These are phyloP conservation scores for Porites evermanni DNA, from an alignment of 92 coral and sea anemone species.

Conservation along the genomic window DNA sequence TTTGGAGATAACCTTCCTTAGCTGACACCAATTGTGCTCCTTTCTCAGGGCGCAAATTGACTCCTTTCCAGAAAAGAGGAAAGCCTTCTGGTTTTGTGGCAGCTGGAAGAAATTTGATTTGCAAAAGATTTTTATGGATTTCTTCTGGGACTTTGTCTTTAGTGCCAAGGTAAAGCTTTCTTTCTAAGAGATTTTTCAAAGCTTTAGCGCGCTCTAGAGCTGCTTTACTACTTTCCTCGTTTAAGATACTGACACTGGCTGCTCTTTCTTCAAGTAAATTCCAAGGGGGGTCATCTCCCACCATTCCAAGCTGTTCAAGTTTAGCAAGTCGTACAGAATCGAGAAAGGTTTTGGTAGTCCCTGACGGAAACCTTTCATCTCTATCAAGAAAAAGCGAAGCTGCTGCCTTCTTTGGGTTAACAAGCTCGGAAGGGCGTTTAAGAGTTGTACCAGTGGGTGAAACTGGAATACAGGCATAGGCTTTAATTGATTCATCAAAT, in stretches of 20 bases:
- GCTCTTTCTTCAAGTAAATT: constrained; percentile 77
- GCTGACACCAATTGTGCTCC: constrained; percentile 54
- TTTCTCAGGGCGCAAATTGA: neutral
- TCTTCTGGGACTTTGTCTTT: neutral
- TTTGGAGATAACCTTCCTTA: constrained; percentile 51
- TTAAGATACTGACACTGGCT: constrained; percentile 42
- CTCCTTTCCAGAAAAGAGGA: constrained; percentile 76
- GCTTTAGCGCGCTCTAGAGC: constrained; percentile 57
- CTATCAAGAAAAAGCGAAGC: constrained; percentile 63
- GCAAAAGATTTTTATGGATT: neutral
- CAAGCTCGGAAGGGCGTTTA: constrained; percentile 55
- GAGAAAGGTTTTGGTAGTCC: constrained; percentile 48
- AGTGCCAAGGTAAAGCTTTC: constrained; percentile 5
- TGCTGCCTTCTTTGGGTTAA: constrained; percentile 63
- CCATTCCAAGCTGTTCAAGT: constrained; percentile 80
- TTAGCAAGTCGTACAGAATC: constrained; percentile 47
- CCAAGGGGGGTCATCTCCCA: constrained; percentile 74
- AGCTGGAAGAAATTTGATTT: constrained; percentile 61
- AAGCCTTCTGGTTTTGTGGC: constrained; percentile 54
- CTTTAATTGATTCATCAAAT: constrained; percentile 27
- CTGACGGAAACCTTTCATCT: constrained; percentile 77
- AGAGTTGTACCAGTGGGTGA: constrained; percentile 60
- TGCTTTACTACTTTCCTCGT: constrained; percentile 30
- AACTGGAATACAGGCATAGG: constrained; percentile 72
- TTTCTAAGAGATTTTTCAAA: constrained; percentile 56